Evolutionary conservation across 2,113 vertebrate genomes (phyloP).

Genomic region (Thamnophis sirtalis): DNA sequence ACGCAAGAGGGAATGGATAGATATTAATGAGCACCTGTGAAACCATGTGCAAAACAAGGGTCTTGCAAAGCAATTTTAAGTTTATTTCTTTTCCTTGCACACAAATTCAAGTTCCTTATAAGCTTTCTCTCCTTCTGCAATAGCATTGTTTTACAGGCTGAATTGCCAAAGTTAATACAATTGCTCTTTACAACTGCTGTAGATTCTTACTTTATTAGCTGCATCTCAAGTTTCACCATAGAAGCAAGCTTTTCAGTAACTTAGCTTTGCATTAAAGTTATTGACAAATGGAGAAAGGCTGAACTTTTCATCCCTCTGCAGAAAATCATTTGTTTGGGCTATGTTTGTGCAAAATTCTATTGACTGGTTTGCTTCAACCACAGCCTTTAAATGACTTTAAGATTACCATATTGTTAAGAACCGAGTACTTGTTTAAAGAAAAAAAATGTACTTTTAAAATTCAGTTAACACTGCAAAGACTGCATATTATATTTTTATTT

Average conservation of each 20-base stretch:
- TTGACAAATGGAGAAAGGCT: conserved; percentile 31
- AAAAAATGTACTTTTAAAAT: conserved; percentile 69
- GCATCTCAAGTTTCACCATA: conserved; percentile 46
- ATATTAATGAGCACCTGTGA: background rate
- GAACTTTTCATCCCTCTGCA: conserved; percentile 53
- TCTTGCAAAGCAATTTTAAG: background rate
- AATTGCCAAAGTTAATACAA: conserved; percentile 19
- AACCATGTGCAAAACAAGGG: background rate
- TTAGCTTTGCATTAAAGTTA: conserved; percentile 43
- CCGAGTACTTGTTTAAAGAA: conserved; percentile 66
- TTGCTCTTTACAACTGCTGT: background rate
- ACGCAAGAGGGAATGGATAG: background rate
- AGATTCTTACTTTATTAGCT: conserved; percentile 30
- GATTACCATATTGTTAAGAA: conserved; percentile 68
- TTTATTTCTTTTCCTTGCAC: background rate
- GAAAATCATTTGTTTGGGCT: conserved; percentile 54
- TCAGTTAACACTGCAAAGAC: conserved; percentile 69
- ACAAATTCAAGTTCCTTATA: background rate
- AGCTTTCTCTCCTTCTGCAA: background rate
- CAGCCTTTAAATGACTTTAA: conserved; percentile 68
- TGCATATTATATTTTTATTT: conserved; percentile 71
- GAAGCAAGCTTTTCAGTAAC: conserved; percentile 41
- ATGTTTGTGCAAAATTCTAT: conserved; percentile 62
- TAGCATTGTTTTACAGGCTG: background rate
- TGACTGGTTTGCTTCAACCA: conserved; percentile 66